phyloP scores from a whole-genome alignment of 2,888 invertebrate genomes.

The Drosophila kuntzei region DNA sequence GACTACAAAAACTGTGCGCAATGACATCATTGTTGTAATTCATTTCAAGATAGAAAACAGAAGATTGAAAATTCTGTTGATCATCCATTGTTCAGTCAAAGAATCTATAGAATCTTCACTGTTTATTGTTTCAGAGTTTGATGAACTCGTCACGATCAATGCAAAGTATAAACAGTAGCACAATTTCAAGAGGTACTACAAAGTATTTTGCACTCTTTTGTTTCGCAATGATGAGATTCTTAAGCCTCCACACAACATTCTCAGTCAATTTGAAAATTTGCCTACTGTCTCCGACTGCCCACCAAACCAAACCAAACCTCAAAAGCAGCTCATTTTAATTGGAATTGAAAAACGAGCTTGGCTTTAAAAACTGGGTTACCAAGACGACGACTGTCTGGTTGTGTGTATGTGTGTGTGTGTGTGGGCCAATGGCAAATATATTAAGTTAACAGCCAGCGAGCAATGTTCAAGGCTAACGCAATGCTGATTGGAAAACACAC shows the following conservation, averaged over 20 bases:
- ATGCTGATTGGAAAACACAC: conserved; percentile 39
- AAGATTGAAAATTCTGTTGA: not conserved
- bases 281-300: conserved; percentile 8
- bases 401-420: conserved; percentile 19
- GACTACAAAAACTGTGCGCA: not conserved
- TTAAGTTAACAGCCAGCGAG: conserved; percentile 43
- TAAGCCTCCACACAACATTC: conserved; percentile 20
- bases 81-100: conserved; percentile 28
- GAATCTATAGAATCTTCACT: conserved; percentile 22
- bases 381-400: conserved; percentile 7
- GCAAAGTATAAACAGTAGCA: conserved; percentile 34
- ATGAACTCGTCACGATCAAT: conserved; percentile 36
- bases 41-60: not conserved
- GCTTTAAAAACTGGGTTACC: conserved; percentile 48
- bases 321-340: conserved; percentile 27
- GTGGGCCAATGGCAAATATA: conserved; percentile 51
- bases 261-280: conserved; percentile 11
- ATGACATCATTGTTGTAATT: conserved; percentile 9
- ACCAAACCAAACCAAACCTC: conserved; percentile 9
- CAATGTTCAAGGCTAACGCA: conserved; percentile 47
- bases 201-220: conserved; percentile 43
- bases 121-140: conserved; percentile 36
- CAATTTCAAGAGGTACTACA: conserved; percentile 37
- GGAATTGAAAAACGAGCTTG: conserved; percentile 24
- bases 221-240: conserved; percentile 4